Percentiles rank a stretch among this genome's conserved stretches.
Evolutionary conservation across 37 sponge, comb jelly and placozoan species (phyloP).

Genomic region (Cliona cf. orientalis): DNA sequence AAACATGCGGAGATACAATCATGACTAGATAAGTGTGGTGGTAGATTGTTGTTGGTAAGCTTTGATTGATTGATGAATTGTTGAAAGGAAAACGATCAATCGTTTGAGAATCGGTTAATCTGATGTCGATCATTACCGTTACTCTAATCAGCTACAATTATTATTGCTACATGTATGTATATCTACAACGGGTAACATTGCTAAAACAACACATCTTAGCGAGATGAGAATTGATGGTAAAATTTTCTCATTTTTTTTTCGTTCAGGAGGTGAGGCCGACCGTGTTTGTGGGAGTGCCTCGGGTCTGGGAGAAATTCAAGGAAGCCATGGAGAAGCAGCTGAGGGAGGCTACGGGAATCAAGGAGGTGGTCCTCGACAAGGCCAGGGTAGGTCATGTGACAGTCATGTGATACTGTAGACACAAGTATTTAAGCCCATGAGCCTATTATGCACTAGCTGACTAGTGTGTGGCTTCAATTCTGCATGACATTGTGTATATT

Average conservation of each 20-base stretch:
- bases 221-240: background rate
- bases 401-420: background rate
- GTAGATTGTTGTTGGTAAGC: no score
- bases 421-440: no score
- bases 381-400: constrained; percentile 36
- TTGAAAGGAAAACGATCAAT: no score
- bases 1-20: no score
- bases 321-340: constrained; percentile 69
- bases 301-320: constrained; percentile 98
- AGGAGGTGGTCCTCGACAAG: constrained; percentile 42
- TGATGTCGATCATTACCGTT: background rate
- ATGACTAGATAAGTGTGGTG: no score
- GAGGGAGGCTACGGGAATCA: constrained; percentile 47
- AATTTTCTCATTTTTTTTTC: background rate
- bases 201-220: background rate
- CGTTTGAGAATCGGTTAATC: background rate
- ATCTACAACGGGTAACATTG: no score
- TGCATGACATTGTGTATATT: no score
- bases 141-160: background rate
- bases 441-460: no score
- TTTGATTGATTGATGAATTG: no score
- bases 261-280: constrained; percentile 91
- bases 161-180: background rate
- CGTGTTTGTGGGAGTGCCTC: constrained; percentile 92
- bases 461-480: background rate